Evolutionary conservation across 2,797 vertebrate genomes (phyloP), one percentile per base, ranked within the genome.

Genomic region (Oreortyx pictus): DNA sequence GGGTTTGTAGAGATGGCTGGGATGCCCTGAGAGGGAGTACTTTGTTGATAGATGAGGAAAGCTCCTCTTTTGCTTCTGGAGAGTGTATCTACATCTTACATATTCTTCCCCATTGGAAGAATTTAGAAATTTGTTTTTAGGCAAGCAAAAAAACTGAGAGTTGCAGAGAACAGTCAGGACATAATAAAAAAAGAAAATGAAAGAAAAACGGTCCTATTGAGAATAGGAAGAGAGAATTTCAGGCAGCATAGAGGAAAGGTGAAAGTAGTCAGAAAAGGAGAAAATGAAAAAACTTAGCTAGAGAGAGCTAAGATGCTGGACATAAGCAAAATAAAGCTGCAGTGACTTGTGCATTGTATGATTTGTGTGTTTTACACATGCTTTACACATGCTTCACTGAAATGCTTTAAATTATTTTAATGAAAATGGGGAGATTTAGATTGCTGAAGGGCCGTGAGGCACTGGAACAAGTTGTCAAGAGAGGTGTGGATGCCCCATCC

Each of bases 41-140:
- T 86, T 73, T 93, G 90, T 92, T 91, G 33, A 61, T 18, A 86
- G 77, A 80, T 85, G 84, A 93, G n/a, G 33, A 68, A 89, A 85
- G 70, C 62, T 92, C 54, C 24, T 82, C 60, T 85, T 80, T 86
- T 83, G 83, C 82, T 93, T 91, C 64, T 86, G 57, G 19, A 75
- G 46, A 85, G 47, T 64, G 93, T 92, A 90, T 94, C 91, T 95
- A 62, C 50, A 92, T n/a, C n/a, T n/a, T n/a, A n/a, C n/a, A n/a
- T n/a, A n/a, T n/a, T n/a, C n/a, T n/a, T 75, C n/a, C 33, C 24
- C 14, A 71, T 66, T 88, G 65, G 86, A 83, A 77, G 76, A 86
- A 72, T 78, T 64, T 82, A 41, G 65, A 86, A 89, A 90, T 83
- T 68, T 24, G 81, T 81, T 91, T 82, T 95, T 15, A 85, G 73